Base-by-base conservation (phyloP, 1,140 invertebrate species). In the Dinoponera quadriceps region DNA sequence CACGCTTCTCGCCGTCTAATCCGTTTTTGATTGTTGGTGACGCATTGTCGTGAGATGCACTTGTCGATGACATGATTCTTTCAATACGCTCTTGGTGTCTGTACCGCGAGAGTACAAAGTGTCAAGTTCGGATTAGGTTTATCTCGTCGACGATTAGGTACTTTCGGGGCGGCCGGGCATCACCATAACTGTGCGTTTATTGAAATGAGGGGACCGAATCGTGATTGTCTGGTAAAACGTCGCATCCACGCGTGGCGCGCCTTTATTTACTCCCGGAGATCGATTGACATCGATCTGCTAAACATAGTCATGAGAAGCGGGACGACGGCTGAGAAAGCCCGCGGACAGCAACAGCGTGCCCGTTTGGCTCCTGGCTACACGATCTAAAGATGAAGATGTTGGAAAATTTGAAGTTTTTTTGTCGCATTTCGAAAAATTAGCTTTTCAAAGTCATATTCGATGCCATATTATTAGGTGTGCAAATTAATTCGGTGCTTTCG, bases 121-220 rank as follows among this genome's bases (percentile, higher is more conserved):
- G 20, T 25, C 57, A 16, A 81, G 25, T 51, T 27, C 51, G 27
- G 83, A 86, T 86, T 86, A 82, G 13, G 27, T 25, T 75, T 82
- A 82, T 85, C 63, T 18, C 13, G 18, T 9, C n/a, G 4, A 20
- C 29, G 75, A 86, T 86, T 85, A 86, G 68, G 85, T 82, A 74
- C 51, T 74, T 80, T 49, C 72, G 20, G 9, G 7, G 1, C 65
- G 27, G 38, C 3, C 7, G 9, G 38, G 3, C 22, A 22, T n/a
- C n/a, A 20, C 22, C 18, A 44, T n/a, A 3, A 51, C 13, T 20
- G 33, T 22, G 57, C 78, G 22, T 62, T 82, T 82, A 82, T 82
- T 72, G 59, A 82, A 82, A 82, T 82, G 66, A 62, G 51, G 33
- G 44, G 65, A 80, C 71, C 49, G 51, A 48, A 80, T 80, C 75